Evolutionary conservation across 2,888 invertebrate species (phyloP), one percentile per base, ranked within the genome.

Genomic region (Dynastes grantii): DNA sequence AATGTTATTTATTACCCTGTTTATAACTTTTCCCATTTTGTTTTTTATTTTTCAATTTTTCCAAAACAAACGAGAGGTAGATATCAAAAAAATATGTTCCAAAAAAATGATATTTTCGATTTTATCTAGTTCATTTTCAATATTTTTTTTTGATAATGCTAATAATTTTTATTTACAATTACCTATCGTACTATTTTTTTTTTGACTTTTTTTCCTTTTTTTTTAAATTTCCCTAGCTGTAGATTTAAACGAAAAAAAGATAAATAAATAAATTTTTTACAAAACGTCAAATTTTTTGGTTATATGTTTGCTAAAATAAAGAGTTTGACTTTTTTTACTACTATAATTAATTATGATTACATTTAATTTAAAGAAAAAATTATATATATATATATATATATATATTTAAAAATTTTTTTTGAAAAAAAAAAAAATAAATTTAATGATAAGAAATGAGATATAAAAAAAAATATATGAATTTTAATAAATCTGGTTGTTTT

Each of bases 381-480:
- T n/a, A n/a, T n/a, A n/a, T n/a, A 22, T 1, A 58, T 58, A 45
- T 45, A 45, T 40, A 37, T 37, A 40, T 58, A 37, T 37, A 40
- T 58, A 58, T 58, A 58, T 58, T 58, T 63, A 27, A 29, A 63
- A 13, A 63, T n/a, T n/a, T n/a, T n/a, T n/a, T n/a, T n/a, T 63
- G 11, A 63, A 27, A 65, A 65, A 16, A 40, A 65, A 40, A 65
- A 40, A 65, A 65, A 65, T 13, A 68, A 22, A 22, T 58, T 58
- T 27, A 58, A 58, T 22, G 55, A 58, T 58, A 58, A 58, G 22
- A 58, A 58, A 58, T 8, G 55, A 58, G 55, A 58, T 58, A 67
- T n/a, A 75, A 61, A 61, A n/a, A 75, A 49, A 63, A 75, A 75
- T 75, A 75, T 75, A 75, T 75, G 73, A 75, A 75, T 75, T 75